phyloP scores from a whole-genome alignment of 2,113 vertebrate species.

The Odocoileus virginianus region DNA sequence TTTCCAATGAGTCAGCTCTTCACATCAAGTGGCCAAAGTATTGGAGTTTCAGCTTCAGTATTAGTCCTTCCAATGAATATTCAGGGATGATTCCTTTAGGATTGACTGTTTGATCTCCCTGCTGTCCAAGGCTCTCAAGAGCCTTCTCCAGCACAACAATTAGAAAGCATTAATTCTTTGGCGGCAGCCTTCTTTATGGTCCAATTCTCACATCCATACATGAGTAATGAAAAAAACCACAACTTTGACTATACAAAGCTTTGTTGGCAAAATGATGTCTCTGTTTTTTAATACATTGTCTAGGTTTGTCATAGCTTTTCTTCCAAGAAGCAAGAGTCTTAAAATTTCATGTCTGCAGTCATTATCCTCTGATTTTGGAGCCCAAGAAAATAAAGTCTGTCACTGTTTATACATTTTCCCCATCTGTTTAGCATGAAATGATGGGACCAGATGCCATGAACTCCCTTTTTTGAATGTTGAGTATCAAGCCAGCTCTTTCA shows the following conservation, averaged over 20 bases:
- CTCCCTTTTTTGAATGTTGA: background rate
- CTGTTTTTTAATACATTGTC: background rate
- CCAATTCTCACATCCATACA: background rate
- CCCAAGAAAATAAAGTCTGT: background rate
- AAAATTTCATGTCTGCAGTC: background rate
- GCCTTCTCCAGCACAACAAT: background rate
- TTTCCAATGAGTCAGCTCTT: background rate
- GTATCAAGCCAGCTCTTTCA: background rate
- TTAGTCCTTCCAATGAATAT: background rate
- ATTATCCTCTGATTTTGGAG: background rate
- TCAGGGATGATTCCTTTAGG: background rate
- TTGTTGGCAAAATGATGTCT: background rate
- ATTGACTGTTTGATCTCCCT: background rate
- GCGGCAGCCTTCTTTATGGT: rapidly evolving
- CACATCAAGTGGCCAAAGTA: background rate
- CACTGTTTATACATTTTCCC: background rate
- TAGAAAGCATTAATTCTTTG: background rate
- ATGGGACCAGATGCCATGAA: background rate
- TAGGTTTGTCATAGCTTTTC: background rate
- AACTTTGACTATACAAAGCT: background rate
- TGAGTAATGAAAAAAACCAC: background rate
- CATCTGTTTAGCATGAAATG: background rate
- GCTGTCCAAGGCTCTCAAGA: background rate
- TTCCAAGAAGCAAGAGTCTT: background rate
- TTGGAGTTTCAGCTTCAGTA: background rate